Evolutionary conservation across 2,888 invertebrate species (phyloP).

Genomic region (Platycheirus rosarum): DNA sequence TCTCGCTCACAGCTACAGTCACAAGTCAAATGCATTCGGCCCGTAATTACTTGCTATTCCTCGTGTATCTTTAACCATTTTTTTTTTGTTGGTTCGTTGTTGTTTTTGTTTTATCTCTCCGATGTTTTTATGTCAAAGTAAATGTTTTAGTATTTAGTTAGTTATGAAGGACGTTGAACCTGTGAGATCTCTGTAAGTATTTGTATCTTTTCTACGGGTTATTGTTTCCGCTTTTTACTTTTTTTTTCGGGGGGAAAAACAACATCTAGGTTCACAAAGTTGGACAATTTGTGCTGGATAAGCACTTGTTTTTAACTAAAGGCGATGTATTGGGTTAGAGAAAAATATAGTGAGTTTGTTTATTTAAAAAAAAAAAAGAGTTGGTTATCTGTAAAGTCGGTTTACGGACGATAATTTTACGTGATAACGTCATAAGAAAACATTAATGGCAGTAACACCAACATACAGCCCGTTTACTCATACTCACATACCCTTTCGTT

Average conservation of each 20-base stretch:
- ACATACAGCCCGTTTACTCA: no score
- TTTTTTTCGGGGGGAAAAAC: not conserved
- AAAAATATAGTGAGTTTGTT: not conserved
- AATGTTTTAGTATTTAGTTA: conserved; percentile 45
- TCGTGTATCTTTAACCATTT: not conserved
- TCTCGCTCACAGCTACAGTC: conserved; percentile 43
- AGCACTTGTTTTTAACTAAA: conserved; percentile 14
- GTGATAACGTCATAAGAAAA: no score
- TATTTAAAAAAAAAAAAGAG: no score
- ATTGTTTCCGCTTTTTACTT: conserved; percentile 52
- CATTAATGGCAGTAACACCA: no score
- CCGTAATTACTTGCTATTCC: conserved; percentile 49
- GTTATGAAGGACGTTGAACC: conserved; percentile 36
- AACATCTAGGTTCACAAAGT: conserved; percentile 15
- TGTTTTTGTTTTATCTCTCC: conserved; percentile 6
- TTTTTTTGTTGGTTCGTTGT: not conserved
- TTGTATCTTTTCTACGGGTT: conserved; percentile 31
- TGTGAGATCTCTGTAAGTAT: not conserved
- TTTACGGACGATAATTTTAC: no score
- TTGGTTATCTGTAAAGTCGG: no score
- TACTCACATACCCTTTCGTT: no score
- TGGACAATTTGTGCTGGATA: conserved; percentile 13
- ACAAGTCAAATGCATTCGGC: conserved; percentile 44
- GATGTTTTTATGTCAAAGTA: conserved; percentile 43
- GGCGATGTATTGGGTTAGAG: not conserved